Conservation (phyloP, 2,888 invertebrate species). For the Athalia cordata region DNA sequence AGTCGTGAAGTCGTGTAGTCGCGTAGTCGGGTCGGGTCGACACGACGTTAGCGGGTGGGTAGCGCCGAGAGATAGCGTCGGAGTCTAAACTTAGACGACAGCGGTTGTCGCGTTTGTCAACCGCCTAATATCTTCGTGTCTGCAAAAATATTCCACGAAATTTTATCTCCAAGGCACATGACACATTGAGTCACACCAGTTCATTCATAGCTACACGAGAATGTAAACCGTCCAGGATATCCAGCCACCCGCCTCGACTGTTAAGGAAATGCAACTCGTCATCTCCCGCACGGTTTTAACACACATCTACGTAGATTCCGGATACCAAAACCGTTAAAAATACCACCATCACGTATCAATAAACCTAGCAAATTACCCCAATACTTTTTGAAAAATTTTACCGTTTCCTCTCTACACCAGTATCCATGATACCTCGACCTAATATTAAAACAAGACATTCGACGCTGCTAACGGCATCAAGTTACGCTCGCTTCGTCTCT, state of each 20-base stretch:
- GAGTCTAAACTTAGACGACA: conserved; percentile 43
- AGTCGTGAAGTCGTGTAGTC: not conserved
- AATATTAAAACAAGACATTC: no score
- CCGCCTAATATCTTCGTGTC: conserved; percentile 43
- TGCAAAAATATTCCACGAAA: conserved; percentile 45
- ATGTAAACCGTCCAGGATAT: not conserved
- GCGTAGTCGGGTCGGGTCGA: conserved; percentile 18
- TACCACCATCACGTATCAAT: not conserved
- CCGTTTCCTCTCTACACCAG: no score
- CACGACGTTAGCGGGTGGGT: conserved; percentile 3
- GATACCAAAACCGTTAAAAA: not conserved
- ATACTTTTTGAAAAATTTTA: no score
- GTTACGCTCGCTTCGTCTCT: no score
- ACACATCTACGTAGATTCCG: not conserved
- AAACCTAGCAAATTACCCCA: not conserved
- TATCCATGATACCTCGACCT: no score
- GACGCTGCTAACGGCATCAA: no score
- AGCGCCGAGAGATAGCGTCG: conserved; percentile 33
- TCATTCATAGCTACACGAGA: conserved; percentile 42
- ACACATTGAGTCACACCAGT: conserved; percentile 39
- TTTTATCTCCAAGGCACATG: conserved; percentile 43
- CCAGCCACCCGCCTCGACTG: conserved; percentile 31
- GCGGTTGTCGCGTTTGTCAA: conserved; percentile 44
- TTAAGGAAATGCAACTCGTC: conserved; percentile 35
- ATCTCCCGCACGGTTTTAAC: not conserved